Evolutionary conservation across 30 jellyfish, hydroid and myxozoan species (phyloP), one percentile per base, ranked within the genome.

Genomic region (Aurelia sp.): DNA sequence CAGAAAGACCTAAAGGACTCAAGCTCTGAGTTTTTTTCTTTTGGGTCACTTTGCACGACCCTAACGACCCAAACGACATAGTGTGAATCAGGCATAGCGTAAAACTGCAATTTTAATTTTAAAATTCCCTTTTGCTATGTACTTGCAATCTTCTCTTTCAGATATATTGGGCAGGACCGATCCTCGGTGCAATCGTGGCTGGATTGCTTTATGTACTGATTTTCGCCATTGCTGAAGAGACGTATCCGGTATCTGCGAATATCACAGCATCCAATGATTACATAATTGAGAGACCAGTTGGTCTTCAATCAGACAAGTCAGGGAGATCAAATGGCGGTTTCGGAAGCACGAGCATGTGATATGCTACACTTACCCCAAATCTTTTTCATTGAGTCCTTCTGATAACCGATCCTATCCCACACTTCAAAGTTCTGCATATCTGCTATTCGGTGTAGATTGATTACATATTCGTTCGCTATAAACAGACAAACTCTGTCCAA

Each of bases 111-210:
- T 13, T 16, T 44, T 44, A 0, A 16, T 44, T 11, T 59, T 6
- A n/a, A 18, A 50, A 47, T 44, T 5, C 47, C 50, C 12, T 33
- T 30, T 17, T 1, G 5, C 9, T 58, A 35, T 37, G 12, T 23
- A 13, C 19, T 50, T 41, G 23, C 11, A 35, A 13, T 58, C 22
- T 16, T 66, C 51, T 18, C 3, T 66, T 66, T 6, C 19, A 88
- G 96, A 88, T 88, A 20, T 88, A 88, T 89, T 88, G 96, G 96
- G 89, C 92, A 1, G 96, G 96, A 17, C 96, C 96, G 30, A 71
- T 88, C 3, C 64, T 64, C 66, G 96, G 96, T 20, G 96, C 89
- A 0, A 33, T 74, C 9, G 70, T 88, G 20, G 96, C 96, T 62
- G 91, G 92, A 41, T 0, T 71, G 59, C 51, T 88, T 5, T 88